Conservation (phyloP, 2,113 vertebrate species). For the Suncus etruscus region DNA sequence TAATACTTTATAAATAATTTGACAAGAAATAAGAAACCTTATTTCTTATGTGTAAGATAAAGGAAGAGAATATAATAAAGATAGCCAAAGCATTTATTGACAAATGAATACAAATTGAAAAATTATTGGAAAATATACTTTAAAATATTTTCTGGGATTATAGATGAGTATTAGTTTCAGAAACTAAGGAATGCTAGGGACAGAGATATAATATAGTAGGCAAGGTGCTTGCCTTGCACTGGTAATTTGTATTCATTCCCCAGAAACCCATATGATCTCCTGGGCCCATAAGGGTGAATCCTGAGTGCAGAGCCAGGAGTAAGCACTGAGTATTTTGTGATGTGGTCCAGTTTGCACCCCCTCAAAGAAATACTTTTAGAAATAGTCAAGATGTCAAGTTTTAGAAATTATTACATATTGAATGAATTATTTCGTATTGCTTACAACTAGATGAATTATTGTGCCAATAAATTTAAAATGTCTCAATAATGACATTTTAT, state of each 20-base stretch:
- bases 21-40: constrained; percentile 8
- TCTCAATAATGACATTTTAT: no score
- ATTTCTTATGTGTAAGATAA: constrained; percentile 13
- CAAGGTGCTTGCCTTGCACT: no score
- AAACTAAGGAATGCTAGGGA: not conserved
- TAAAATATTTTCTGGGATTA: not conserved
- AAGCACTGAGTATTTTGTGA: no score
- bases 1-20: constrained; percentile 63
- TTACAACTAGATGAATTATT: not conserved
- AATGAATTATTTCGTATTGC: not conserved
- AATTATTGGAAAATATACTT: not conserved
- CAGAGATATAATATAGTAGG: no score
- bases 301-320: no score
- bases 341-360: no score
- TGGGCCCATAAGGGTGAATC: no score
- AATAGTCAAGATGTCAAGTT: constrained; percentile 18
- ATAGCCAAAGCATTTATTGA: constrained; percentile 16
- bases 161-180: not conserved
- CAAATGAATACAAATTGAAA: constrained; percentile 12
- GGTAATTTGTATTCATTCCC: no score
- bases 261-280: no score
- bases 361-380: not conserved
- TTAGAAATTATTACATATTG: not conserved
- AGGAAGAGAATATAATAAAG: not conserved
- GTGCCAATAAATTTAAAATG: not conserved